Percentiles rank a stretch among this genome's conserved stretches.
These are phyloP conservation scores for Apamea crenata DNA, from an alignment of 2,888 invertebrate species.

Conservation along the genomic window DNA sequence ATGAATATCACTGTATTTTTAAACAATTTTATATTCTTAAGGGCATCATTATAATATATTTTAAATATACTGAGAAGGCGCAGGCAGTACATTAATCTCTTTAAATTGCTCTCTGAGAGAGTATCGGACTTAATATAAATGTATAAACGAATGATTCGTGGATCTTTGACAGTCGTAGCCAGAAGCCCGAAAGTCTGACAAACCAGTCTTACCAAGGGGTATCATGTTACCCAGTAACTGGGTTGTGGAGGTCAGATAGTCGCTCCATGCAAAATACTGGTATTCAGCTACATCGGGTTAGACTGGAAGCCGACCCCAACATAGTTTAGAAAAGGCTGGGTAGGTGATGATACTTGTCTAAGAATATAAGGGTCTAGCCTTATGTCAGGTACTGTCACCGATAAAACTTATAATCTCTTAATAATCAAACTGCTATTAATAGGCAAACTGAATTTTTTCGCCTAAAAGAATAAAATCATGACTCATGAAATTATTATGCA, in stretches of 20 bases:
- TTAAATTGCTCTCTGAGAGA: not conserved
- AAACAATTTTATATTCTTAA: too few species aligned
- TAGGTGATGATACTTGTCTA: not conserved
- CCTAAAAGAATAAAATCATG: conserved; percentile 40
- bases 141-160: not conserved
- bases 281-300: too few species aligned
- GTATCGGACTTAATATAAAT: not conserved
- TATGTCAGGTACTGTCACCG: conserved; percentile 17
- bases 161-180: too few species aligned
- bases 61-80: not conserved
- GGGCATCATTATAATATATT: too few species aligned
- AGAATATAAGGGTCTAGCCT: not conserved
- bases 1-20: not conserved
- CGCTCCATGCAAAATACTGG: too few species aligned
- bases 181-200: too few species aligned
- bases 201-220: too few species aligned
- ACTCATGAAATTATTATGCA: not conserved
- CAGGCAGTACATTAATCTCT: not conserved
- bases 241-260: too few species aligned
- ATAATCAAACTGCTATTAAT: not conserved
- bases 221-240: too few species aligned
- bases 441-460: conserved; percentile 18
- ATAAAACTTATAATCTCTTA: not conserved
- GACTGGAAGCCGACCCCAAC: too few species aligned
- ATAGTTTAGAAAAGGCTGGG: too few species aligned